Evolutionary conservation across 2,797 vertebrate genomes (phyloP), one percentile per base, ranked within the genome.

Genomic region (Tokudaia muenninki): DNA sequence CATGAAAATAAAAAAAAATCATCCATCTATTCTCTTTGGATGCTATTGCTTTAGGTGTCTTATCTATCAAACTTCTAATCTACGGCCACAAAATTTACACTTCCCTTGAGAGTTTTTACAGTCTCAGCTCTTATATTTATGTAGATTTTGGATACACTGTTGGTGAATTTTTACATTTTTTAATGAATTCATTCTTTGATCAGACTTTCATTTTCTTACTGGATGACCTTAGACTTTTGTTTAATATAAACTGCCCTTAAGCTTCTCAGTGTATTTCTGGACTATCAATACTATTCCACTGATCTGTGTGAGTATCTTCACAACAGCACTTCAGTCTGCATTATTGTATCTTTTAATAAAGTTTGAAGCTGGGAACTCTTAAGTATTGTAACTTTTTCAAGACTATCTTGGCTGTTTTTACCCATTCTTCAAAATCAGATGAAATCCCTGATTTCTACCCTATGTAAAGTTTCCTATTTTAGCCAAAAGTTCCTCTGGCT

Each of bases 291-390:
- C 47, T 24, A 50, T 29, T 72, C 47, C 22, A 47, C 7, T 29
- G 1, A 52, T 50, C 59, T 65, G 1, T 14, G 8, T 57, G 70
- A 24, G n/a, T 6, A 24, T 22, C 63, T 31, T 44, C 74, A 44
- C 0, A 11, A 22, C 1, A 19, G 3, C 11, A 19, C 6, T 65
- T 34, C 3, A 37, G 34, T 34, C 44, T 34, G 24, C 0, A 61
- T n/a, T 22, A 44, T 0, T 34, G 1, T 0, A 6, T 19, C 34
- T 9, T 21, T 4, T 12, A 81, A 37, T 19, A 29, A 65, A 86
- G 21, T 84, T 29, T 74, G 47, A 88, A 61, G 52, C 1, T 57
- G 13, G n/a, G 16, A 92, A 92, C 4, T 65, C 1, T 84, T 41
- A 86, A 63, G 59, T 44, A 12, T 11, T n/a, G 77, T 24, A 70